Conservation (phyloP, 2,113 vertebrate genomes). For the Gallinago undulata region DNA sequence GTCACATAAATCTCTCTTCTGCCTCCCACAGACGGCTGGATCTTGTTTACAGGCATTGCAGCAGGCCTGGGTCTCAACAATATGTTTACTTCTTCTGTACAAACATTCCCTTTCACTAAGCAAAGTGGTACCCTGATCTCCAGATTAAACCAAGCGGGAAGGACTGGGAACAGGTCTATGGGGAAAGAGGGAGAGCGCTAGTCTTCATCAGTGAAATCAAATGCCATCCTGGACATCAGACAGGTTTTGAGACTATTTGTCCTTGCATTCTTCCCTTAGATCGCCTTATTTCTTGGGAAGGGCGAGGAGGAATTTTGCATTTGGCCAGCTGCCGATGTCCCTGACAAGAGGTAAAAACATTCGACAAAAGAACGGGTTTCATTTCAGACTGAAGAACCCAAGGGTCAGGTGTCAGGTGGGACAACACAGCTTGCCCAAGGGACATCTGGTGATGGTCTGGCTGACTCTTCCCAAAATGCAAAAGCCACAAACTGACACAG, state of each 20-base stretch:
- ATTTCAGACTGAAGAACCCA: neutral
- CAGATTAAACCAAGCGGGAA: neutral
- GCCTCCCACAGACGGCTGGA: conserved; percentile 45
- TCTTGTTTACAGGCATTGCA: conserved; percentile 54
- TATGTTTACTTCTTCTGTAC: conserved; percentile 47
- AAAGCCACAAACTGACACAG: neutral
- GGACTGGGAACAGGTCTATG: neutral
- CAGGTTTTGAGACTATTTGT: neutral
- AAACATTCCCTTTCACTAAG: conserved; percentile 1
- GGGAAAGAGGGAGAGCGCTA: neutral
- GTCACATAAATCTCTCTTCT: conserved; percentile 54
- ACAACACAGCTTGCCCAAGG: neutral
- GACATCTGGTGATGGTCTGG: neutral
- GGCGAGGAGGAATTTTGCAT: neutral
- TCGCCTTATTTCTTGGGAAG: neutral
- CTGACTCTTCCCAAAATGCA: neutral
- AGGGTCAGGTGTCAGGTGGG: neutral
- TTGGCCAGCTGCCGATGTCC: neutral
- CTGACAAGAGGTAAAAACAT: neutral
- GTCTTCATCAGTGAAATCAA: neutral
- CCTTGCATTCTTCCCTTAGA: neutral
- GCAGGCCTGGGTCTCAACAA: conserved; percentile 54
- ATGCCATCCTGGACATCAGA: neutral
- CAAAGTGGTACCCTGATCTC: neutral
- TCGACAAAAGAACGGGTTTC: neutral